These are phyloP conservation scores for Apocrypta bakeri DNA, from an alignment of 1,140 invertebrate species.

Conservation along the genomic window DNA sequence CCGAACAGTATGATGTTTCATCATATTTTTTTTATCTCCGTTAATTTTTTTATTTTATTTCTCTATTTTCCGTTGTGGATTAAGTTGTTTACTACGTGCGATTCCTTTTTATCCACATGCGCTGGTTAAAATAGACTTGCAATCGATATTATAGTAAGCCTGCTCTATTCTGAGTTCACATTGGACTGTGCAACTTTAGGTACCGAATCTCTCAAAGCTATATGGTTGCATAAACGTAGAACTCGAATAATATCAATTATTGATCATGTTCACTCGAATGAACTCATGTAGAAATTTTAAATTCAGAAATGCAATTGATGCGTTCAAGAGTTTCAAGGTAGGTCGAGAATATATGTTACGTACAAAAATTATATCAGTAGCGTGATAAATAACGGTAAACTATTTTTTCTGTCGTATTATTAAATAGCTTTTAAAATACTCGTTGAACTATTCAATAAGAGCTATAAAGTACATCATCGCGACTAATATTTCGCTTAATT, in stretches of 20 bases:
- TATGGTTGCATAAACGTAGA: neutral
- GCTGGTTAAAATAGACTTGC: constrained; percentile 20
- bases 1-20: too few species aligned
- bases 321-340: neutral
- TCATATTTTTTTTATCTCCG: too few species aligned
- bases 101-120: neutral
- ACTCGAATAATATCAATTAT: constrained; percentile 4
- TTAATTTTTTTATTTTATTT: too few species aligned
- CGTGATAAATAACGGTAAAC: too few species aligned
- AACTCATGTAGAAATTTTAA: neutral
- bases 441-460: too few species aligned
- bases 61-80: neutral
- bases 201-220: neutral
- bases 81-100: neutral
- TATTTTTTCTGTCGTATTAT: too few species aligned
- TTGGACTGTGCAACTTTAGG: neutral
- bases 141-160: constrained; percentile 4
- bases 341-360: neutral
- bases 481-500: too few species aligned
- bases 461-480: too few species aligned
- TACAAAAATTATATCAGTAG: too few species aligned
- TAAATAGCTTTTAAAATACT: too few species aligned
- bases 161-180: constrained; percentile 2
- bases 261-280: neutral
- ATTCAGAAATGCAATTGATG: neutral